Conservation (phyloP, 2,888 invertebrate genomes). For the Luperina nickerlii region DNA sequence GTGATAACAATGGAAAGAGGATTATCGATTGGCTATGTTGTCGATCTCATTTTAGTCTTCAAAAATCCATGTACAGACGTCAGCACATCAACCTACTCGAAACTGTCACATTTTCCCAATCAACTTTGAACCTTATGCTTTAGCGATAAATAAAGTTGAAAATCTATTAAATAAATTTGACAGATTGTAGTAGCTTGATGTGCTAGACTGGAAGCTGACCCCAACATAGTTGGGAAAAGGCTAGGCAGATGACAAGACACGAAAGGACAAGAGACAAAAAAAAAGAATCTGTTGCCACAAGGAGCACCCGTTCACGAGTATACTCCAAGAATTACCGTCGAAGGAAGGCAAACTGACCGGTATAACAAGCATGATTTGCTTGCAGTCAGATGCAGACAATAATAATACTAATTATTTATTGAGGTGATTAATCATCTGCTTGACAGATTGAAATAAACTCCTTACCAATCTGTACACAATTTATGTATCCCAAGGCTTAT, state of each 20-base stretch:
- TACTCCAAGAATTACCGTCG: background rate
- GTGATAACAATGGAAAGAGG: background rate
- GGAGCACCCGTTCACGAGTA: background rate
- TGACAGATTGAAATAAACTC: constrained; percentile 7
- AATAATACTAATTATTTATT: constrained; percentile 1
- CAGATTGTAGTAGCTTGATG: too few relatives aligned
- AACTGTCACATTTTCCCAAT: too few relatives aligned
- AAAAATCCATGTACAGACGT: background rate
- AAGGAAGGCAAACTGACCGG: background rate
- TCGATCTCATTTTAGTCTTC: background rate
- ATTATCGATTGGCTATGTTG: background rate
- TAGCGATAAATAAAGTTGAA: too few relatives aligned
- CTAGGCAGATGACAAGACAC: too few relatives aligned
- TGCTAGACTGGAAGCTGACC: too few relatives aligned
- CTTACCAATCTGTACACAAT: background rate
- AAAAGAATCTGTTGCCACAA: background rate
- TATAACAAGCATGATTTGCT: background rate
- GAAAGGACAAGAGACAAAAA: too few relatives aligned
- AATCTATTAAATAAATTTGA: too few relatives aligned
- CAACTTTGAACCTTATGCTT: too few relatives aligned
- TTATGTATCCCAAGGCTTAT: constrained; percentile 13
- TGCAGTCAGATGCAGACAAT: background rate
- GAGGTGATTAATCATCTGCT: background rate
- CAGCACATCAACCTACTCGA: too few relatives aligned
- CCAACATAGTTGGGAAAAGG: too few relatives aligned